Evolutionary conservation across 2,113 vertebrate species (phyloP), one percentile per base, ranked within the genome.

Genomic region (Galbula dea): DNA sequence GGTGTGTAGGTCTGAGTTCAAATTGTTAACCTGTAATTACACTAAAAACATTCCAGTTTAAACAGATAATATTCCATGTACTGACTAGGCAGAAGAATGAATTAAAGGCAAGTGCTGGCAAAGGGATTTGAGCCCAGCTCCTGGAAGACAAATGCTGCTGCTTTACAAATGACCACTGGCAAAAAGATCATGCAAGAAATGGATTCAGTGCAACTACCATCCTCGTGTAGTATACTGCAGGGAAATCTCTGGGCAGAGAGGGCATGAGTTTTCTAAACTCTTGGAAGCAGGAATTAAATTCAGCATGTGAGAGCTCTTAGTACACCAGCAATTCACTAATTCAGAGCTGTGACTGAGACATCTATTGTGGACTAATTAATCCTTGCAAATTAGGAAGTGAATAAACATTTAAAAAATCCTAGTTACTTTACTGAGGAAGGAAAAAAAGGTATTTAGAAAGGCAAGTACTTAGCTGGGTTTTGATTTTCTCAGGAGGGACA

Each of bases 291-390:
- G 52, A 93, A 92, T 92, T 83, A 72, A 86, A 88, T 88, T 68
- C 73, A 75, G n/a, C 86, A 84, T 7, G 65, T 71, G 65, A 92
- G 68, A 71, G 69, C 88, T 83, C 76, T 80, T 26, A 54, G 90
- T 51, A 84, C 52, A 36, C 54, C 46, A 63, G 85, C 68, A 67
- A 36, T 81, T 91, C 1, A 0, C 55, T 74, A 83, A 93, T 74
- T 86, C 90, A 23, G 52, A 86, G 39, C 45, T 48, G 52, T 18
- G 80, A 78, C 80, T 52, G 68, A 96, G 83, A 61, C 43, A 93
- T 26, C 68, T 69, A 75, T 72, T 90, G 83, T 90, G 68, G 85
- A 83, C 89, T 90, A 80, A 85, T 88, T 95, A 86, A 91, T 96
- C 48, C 68, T 86, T 80, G 43, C 51, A 80, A 91, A 80, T 90